Evolutionary conservation across 2,888 invertebrate genomes (phyloP), one percentile per base, ranked within the genome.

Genomic region (Entomobrya proxima): DNA sequence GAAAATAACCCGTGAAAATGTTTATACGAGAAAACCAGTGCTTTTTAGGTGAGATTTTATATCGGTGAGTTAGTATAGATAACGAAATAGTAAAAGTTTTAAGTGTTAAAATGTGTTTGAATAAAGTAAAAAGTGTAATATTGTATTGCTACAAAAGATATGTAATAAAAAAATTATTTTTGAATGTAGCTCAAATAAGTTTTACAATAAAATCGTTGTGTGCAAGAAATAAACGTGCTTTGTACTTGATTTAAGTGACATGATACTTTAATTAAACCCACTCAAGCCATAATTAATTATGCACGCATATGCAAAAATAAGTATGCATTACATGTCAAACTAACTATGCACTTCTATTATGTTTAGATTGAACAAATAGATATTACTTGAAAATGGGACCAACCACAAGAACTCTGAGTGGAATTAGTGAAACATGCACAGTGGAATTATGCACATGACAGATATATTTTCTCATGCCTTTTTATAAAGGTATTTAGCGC

Each of bases 131-230:
- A 15, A 64, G 21, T 55, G 18, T 64, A 64, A 32, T 61, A 61
- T n/a, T 13, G 13, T 15, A 9, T 61, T 61, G 47, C 47, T 61
- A 27, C 7, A 24, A 55, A 52, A 21, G 30, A 55, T 61, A 32
- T 61, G 61, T 61, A 61, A 61, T 32, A 61, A 61, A 32, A 61
- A 81, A 74, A 64, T 81, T 81, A 81, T 81, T 81, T 81, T 81
- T 58, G 74, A 74, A 81, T 74, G 74, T 81, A 81, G 81, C 81
- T 81, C 81, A 80, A 72, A 50, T 47, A 27, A 24, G 35, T 52
- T 21, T 50, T 4, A 52, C 27, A 52, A 64, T 35, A 35, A 64
- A 35, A 64, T 18, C 58, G 30, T 15, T 47, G 61, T 58, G 58
- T 58, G 58, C 32, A 58, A 58, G 58, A 30, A 58, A 18, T 27